A percentile compares a stretch with the other conserved stretches of the same genome.
phyloP scores from a whole-genome alignment of 1,140 invertebrate genomes.

The Calephelis virginiensis region DNA sequence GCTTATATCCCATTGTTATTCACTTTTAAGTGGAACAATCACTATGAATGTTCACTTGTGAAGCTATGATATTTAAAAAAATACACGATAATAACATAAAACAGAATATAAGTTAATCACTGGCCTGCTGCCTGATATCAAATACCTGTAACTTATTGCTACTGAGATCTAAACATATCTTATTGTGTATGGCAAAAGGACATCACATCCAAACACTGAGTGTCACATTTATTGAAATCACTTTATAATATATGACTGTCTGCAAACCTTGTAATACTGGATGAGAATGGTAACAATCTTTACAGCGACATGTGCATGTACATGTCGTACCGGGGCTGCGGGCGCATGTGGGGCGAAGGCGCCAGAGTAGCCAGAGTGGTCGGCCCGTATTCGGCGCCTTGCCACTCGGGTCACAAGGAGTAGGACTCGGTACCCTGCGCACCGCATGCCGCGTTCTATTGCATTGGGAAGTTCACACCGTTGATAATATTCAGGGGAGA shows the following conservation, averaged over 20 bases:
- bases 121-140: conserved; percentile 40
- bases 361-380: conserved; percentile 2
- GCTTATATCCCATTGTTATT: too few relatives aligned
- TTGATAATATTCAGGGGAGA: conserved; percentile 82
- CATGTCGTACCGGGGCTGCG: conserved; percentile 42
- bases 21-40: too few relatives aligned
- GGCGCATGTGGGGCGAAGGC: conserved; percentile 27
- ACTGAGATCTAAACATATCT: conserved; percentile 64
- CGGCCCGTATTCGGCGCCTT: conserved; percentile 32
- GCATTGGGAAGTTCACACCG: conserved; percentile 86
- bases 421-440: conserved; percentile 42
- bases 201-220: conserved; percentile 26
- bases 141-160: conserved; percentile 53
- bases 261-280: conserved; percentile 41
- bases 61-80: too few relatives aligned
- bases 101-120: conserved; percentile 25
- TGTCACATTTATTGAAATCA: conserved; percentile 36
- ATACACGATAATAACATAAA: conserved; percentile 6
- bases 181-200: conserved; percentile 55
- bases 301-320: conserved; percentile 55
- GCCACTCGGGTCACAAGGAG: conserved; percentile 61
- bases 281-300: conserved; percentile 42
- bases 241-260: conserved; percentile 24
- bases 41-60: too few relatives aligned
- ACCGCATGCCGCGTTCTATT: conserved; percentile 77